These are phyloP conservation scores for Amphipoea lucens DNA, from an alignment of 2,888 invertebrate species.

Conservation along the genomic window DNA sequence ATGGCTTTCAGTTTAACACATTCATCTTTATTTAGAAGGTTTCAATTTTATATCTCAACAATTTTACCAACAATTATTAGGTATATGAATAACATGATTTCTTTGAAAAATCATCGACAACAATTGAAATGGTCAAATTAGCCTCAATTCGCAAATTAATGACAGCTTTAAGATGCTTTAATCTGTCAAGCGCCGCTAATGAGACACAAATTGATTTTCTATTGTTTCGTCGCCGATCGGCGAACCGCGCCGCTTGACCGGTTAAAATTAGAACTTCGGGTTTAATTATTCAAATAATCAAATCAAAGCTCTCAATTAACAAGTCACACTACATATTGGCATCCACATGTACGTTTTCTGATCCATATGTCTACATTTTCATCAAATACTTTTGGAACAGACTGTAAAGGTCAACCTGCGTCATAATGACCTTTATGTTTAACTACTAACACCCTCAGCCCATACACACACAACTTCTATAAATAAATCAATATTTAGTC, in stretches of 20 bases:
- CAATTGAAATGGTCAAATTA: neutral
- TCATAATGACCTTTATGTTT: neutral
- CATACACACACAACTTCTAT: neutral
- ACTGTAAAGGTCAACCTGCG: neutral
- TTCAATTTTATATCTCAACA: neutral
- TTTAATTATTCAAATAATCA: neutral
- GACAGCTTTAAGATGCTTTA: neutral
- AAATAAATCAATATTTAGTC: conserved; percentile 23
- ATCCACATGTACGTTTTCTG: neutral
- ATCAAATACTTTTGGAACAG: neutral
- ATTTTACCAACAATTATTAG: no score
- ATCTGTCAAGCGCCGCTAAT: no score
- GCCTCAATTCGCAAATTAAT: neutral
- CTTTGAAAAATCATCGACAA: neutral
- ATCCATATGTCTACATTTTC: neutral
- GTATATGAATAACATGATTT: neutral
- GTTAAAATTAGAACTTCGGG: neutral
- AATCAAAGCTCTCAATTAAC: neutral
- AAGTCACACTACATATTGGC: no score
- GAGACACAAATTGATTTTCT: no score
- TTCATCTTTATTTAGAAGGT: neutral
- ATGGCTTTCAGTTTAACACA: no score
- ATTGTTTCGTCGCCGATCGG: no score
- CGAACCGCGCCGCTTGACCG: no score
- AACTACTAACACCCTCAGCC: neutral